Evolutionary conservation across 2,888 invertebrate genomes (phyloP).

Genomic region (Dinocampus coccinellae): DNA sequence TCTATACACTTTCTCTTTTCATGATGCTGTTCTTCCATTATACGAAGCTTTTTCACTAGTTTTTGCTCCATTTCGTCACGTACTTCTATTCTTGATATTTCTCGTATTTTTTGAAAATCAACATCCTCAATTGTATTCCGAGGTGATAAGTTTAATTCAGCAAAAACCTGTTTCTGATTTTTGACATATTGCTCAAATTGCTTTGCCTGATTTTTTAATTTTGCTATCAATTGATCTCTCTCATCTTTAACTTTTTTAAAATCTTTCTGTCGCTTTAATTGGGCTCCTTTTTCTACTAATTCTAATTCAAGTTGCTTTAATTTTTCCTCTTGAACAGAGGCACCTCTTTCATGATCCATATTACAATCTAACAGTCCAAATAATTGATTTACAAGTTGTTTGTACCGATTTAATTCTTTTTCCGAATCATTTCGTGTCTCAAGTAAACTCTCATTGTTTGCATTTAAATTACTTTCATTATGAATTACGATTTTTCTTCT

Average conservation of each 20-base stretch:
- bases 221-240: constrained; percentile 74
- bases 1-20: constrained; percentile 72
- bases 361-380: constrained; percentile 45
- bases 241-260: constrained; percentile 69
- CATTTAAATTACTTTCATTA: constrained; percentile 62
- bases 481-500: constrained; percentile 57
- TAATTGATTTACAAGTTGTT: constrained; percentile 53
- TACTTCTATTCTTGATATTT: constrained; percentile 74
- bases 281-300: constrained; percentile 54
- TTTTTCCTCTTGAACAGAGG: constrained; percentile 51
- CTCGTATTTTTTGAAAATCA: constrained; percentile 69
- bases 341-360: constrained; percentile 49
- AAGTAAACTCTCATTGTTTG: constrained; percentile 43
- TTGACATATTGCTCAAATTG: constrained; percentile 77
- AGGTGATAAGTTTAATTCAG: constrained; percentile 59
- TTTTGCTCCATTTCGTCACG: constrained; percentile 79
- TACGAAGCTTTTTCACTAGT: constrained; percentile 75
- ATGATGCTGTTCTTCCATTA: constrained; percentile 72
- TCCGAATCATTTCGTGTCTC: constrained; percentile 47
- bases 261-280: constrained; percentile 54
- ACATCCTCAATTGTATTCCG: constrained; percentile 52
- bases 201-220: constrained; percentile 75
- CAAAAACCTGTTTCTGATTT: constrained; percentile 70
- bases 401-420: constrained; percentile 54
- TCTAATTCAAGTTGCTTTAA: constrained; percentile 58